A percentile compares a stretch with the other conserved stretches of the same genome.
Evolutionary conservation across 2,797 vertebrate species (phyloP).

Genomic region (Dipus sagitta): DNA sequence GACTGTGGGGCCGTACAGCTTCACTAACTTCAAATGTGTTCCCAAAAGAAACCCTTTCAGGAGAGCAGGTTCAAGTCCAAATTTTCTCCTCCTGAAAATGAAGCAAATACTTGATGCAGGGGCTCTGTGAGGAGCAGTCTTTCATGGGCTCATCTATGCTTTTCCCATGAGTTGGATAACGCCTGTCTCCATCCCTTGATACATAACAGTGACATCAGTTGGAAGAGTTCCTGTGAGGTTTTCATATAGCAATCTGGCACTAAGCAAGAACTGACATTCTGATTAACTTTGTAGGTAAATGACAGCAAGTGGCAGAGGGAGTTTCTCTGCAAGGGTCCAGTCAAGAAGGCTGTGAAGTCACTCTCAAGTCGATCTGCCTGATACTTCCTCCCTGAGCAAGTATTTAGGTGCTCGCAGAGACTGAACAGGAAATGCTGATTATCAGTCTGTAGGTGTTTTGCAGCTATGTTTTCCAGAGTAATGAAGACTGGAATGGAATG

Average conservation of each 20-base stretch:
- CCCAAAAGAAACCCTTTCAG: constrained; percentile 18
- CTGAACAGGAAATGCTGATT: constrained; percentile 88
- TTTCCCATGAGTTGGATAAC: accelerated
- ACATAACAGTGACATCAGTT: constrained; percentile 87
- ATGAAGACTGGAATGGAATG: constrained; percentile 94
- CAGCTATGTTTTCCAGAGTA: constrained; percentile 89
- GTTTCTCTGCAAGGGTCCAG: constrained; percentile 91
- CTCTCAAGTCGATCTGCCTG: constrained; percentile 92
- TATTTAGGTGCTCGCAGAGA: constrained; percentile 91
- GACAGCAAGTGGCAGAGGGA: constrained; percentile 89
- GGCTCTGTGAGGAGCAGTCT: constrained; percentile 70
- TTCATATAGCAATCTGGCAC: constrained; percentile 88
- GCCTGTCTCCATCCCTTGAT: constrained; percentile 20
- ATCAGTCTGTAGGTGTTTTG: constrained; percentile 87
- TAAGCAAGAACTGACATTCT: constrained; percentile 80
- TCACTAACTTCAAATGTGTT: neutral
- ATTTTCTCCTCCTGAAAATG: constrained; percentile 52
- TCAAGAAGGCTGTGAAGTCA: constrained; percentile 84
- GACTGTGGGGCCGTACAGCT: neutral
- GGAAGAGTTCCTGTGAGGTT: constrained; percentile 90
- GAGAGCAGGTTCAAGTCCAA: neutral
- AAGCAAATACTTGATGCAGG: constrained; percentile 82
- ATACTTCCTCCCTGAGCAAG: constrained; percentile 90
- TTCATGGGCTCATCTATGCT: constrained; percentile 73
- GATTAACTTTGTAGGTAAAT: constrained; percentile 86